Evolutionary conservation across 23 tunicate species (phyloP), one percentile per base, ranked within the genome.

Genomic region (Halocynthia roretzi): DNA sequence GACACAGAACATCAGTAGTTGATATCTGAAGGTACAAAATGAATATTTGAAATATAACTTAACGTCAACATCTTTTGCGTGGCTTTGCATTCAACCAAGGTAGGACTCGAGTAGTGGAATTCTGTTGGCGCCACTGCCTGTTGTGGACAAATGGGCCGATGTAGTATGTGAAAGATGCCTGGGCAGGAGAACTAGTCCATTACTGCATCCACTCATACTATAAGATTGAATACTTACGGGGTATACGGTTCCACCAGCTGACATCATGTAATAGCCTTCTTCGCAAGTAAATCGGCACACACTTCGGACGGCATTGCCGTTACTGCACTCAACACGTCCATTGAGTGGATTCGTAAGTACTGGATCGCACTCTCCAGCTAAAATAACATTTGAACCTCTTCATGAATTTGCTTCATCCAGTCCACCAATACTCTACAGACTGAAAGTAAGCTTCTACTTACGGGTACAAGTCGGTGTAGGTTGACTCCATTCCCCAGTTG

Each of bases 401-500:
- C 23, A 67, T 19, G 2, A 0, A 48, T 11, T 0, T n/a, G 23
- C 71, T 19, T 48, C 23, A n/a, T 67, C 21, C 71, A 67, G 71
- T 0, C 44, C 44, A 31, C 4, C 4, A 31, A 4, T 19, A 19
- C 71, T 15, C 21, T 10, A 12, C 71, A 67, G 23, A n/a, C 14
- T 44, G 15, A 40, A 22, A 49, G 51, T 50, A 14, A 67, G 19
- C 48, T n/a, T 68, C 11, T 21, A 71, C 85, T 49, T 71, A 81
- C 78, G 81, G 40, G 8, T 0, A 63, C 90, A 85, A 53, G 67
- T 52, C 40, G 90, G 90, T 6, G 90, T 61, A 6, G 81, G 76
- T 75, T 73, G 23, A 64, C 75, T 64, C 90, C 90, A 85, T 18
- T 8, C 76, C 0, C 90, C 90, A n/a, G 40, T 22, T 7, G 83